phyloP scores from a whole-genome alignment of 53 echinoderm and acorn worm genomes.

The Holothuria scabra region DNA sequence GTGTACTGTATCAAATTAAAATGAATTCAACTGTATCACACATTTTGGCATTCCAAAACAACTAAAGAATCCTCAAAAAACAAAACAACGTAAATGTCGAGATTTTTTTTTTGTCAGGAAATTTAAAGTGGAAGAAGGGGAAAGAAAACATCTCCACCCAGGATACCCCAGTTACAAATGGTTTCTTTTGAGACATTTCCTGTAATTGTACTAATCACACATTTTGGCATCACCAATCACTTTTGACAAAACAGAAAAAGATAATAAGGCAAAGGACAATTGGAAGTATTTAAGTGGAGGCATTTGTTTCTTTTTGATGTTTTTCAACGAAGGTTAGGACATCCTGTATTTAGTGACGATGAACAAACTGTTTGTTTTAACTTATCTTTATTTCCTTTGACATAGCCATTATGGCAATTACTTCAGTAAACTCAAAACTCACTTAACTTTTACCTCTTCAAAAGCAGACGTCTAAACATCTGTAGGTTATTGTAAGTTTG shows the following conservation, averaged over 20 bases:
- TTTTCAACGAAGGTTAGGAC: conserved; percentile 31
- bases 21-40: too few relatives aligned
- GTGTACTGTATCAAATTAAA: too few relatives aligned
- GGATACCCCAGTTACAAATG: conserved; percentile 24
- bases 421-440: conserved; percentile 6
- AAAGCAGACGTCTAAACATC: conserved; percentile 27
- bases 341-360: conserved; percentile 42
- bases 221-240: neutral
- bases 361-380: conserved; percentile 47
- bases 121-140: conserved; percentile 25
- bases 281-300: conserved; percentile 20
- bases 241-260: conserved; percentile 32
- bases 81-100: too few relatives aligned
- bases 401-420: conserved; percentile 43
- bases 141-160: conserved; percentile 35
- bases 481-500: conserved; percentile 29
- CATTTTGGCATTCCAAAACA: too few relatives aligned
- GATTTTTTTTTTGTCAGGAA: neutral
- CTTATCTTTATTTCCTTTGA: conserved; percentile 44
- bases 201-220: conserved; percentile 37
- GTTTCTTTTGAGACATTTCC: conserved; percentile 26
- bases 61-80: too few relatives aligned
- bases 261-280: conserved; percentile 19
- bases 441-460: neutral
- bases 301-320: conserved; percentile 37